Percentiles rank a stretch among this genome's conserved stretches.
Conservation (phyloP, 2,797 vertebrate genomes). For the Eidolon dupreanum region DNA sequence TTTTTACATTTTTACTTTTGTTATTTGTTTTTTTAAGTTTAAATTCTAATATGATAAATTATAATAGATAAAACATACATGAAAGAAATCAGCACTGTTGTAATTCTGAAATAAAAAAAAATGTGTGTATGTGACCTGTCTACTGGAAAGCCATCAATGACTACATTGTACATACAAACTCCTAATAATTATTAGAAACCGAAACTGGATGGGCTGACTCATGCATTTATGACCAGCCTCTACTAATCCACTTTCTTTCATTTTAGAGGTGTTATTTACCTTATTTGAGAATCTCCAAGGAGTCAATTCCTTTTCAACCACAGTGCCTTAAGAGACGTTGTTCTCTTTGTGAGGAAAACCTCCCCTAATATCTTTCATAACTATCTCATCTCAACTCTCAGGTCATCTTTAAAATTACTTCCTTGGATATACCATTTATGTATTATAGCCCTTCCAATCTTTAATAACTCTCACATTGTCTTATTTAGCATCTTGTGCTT, state of each 20-base stretch:
- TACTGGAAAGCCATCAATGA: neutral
- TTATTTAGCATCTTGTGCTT: neutral
- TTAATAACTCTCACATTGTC: neutral
- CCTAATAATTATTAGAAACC: neutral
- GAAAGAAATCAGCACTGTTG: neutral
- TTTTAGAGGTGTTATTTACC: neutral
- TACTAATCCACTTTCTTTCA: neutral
- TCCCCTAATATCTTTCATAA: neutral
- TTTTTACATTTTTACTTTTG: constrained; percentile 1
- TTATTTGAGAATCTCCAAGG: neutral
- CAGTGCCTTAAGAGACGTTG: fast-evolving
- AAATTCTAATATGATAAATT: neutral
- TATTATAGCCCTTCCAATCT: neutral
- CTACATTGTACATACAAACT: neutral
- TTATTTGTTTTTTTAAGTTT: constrained; percentile 7
- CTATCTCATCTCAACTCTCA: neutral
- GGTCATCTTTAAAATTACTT: neutral
- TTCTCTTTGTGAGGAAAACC: neutral
- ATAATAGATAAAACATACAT: neutral
- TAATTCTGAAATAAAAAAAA: neutral
- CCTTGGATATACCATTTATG: neutral
- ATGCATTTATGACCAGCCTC: neutral
- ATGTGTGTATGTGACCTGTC: neutral
- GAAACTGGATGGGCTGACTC: neutral
- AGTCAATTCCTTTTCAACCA: neutral